Base-by-base conservation (phyloP, 2,888 invertebrate species). In the Diogma glabrata region DNA sequence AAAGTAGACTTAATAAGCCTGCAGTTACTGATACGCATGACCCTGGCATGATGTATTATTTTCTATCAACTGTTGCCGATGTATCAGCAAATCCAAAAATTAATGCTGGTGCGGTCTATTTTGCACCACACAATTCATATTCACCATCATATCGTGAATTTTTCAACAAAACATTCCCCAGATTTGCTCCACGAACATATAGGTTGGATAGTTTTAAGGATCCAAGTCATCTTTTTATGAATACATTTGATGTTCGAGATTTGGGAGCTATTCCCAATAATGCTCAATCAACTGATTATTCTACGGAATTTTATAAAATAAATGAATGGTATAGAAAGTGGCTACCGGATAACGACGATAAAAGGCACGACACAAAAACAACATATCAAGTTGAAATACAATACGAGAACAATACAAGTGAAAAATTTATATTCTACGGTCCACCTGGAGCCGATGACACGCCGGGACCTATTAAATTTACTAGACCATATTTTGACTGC, bases 41-140 rank as follows among this genome's bases (percentile, higher is more conserved):
- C 71, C 96, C 96, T 0, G 96, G 96, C 50, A 90, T 97, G 84
- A 92, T 95, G 91, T 96, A 96, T 64, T 93, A 93, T 63, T 93
- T 94, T 65, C 72, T 96, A 40, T 94, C 95, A 0, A 86, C 92
- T 0, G 88, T 94, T 1, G 94, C 97, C 0, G 96, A 97, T 67
- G 89, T 97, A 0, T 87, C 95, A 0, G 80, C 94, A 0, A 95
- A 93, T 70, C 86, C 87, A 0, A 84, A 86, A 59, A 86, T 94
- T 56, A 94, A 94, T 64, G 88, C 93, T 51, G 92, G 92, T 66
- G 85, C 93, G 0, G 79, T 96, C 56, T 94, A 95, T 67, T 97
- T 95, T 65, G 81, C 95, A 3, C 91, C 93, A 0, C 93, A 96
- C 62, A 85, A 84, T 72, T 91, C 92, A 0, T 97, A 94, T 63